phyloP scores from a whole-genome alignment of 2,888 invertebrate species.

The Homarus gammarus region DNA sequence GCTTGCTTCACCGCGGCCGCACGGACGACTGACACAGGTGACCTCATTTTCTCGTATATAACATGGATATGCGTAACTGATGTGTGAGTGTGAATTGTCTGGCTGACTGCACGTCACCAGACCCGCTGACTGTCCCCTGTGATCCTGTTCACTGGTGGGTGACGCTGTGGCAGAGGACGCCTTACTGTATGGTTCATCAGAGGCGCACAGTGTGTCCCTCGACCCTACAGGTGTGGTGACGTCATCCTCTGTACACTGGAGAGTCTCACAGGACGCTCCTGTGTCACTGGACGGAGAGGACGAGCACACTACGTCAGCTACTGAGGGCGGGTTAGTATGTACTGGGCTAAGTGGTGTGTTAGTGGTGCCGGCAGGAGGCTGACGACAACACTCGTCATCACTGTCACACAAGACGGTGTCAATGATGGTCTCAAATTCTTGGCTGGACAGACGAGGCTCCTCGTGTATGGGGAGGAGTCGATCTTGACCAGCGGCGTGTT shows the following conservation, averaged over 20 bases:
- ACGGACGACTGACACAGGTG: slow-evolving; percentile 37
- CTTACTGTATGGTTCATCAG: background rate
- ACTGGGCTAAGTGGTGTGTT: slow-evolving; percentile 27
- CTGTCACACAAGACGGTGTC: slow-evolving; percentile 46
- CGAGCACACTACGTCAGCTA: background rate
- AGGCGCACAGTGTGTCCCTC: slow-evolving; percentile 27
- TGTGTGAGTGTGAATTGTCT: slow-evolving; percentile 10
- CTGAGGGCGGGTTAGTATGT: slow-evolving; percentile 29
- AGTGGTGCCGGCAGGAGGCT: background rate
- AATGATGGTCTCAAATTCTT: slow-evolving; percentile 56
- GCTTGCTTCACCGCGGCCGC: slow-evolving; percentile 37
- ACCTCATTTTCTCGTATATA: slow-evolving; percentile 56
- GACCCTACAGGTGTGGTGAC: slow-evolving; percentile 21
- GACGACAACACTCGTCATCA: slow-evolving; percentile 41
- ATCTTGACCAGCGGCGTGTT: background rate
- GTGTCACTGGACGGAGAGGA: slow-evolving; percentile 52
- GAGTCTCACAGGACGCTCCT: slow-evolving; percentile 46
- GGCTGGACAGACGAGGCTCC: slow-evolving; percentile 15
- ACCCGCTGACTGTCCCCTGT: background rate
- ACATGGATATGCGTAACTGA: slow-evolving; percentile 44
- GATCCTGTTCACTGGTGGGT: background rate
- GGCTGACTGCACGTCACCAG: background rate
- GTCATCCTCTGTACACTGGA: slow-evolving; percentile 21
- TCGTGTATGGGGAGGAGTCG: slow-evolving; percentile 23
- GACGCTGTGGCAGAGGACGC: background rate